Evolutionary conservation across 2,113 vertebrate species (phyloP).

Genomic region (Halichoerus grypus): DNA sequence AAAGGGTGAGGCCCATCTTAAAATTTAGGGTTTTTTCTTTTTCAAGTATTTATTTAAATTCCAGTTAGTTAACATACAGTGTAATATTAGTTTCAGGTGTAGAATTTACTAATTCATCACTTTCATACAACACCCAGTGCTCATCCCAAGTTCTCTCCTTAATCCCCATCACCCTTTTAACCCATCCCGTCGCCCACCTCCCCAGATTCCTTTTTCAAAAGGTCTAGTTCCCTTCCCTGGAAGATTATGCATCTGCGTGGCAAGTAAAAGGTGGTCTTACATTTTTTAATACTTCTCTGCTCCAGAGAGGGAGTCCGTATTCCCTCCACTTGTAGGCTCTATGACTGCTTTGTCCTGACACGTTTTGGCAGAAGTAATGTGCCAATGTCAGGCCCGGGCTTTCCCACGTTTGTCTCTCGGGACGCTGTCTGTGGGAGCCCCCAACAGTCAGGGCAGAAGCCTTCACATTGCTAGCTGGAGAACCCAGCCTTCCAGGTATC

Average conservation of each 20-base stretch:
- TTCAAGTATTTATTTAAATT: background rate
- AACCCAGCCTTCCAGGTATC: background rate
- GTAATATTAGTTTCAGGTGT: background rate
- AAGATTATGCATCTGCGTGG: background rate
- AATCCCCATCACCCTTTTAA: background rate
- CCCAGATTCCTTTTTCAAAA: background rate
- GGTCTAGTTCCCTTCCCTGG: background rate
- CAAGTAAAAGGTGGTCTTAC: background rate
- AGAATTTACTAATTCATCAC: background rate
- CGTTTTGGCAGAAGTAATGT: background rate
- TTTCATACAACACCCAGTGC: background rate
- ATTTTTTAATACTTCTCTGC: background rate
- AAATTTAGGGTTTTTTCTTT: background rate
- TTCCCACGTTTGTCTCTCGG: background rate
- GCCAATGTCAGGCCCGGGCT: background rate
- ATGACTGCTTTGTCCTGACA: background rate
- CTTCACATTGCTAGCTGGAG: background rate
- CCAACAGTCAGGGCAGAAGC: background rate
- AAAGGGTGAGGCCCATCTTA: background rate
- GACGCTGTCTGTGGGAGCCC: background rate
- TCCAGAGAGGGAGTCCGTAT: background rate
- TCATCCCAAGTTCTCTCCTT: background rate
- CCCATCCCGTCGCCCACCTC: background rate
- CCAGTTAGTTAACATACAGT: background rate
- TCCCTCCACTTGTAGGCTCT: background rate